Percentiles rank a stretch among this genome's conserved stretches.
These are phyloP conservation scores for Drosophila dives DNA, from an alignment of 2,888 invertebrate genomes.

Conservation along the genomic window DNA sequence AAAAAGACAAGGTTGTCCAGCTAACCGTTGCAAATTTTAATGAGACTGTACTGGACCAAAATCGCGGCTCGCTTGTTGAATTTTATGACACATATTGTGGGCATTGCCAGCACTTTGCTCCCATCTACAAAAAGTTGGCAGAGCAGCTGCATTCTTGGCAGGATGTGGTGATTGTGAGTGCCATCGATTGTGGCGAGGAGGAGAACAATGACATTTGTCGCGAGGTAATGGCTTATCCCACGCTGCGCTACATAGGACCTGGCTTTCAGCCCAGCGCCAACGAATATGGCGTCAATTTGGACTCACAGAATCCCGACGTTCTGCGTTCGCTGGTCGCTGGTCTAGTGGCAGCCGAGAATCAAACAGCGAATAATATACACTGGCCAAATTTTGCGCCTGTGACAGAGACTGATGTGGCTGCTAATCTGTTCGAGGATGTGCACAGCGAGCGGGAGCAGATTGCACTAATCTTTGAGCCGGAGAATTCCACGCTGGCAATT, in stretches of 20 bases:
- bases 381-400: constrained; percentile 89
- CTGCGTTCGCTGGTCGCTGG: constrained; percentile 82
- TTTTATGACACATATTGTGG: constrained; percentile 99
- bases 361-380: constrained; percentile 84
- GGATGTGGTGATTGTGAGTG: constrained; percentile 90
- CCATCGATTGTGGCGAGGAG: constrained; percentile 94
- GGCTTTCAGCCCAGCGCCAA: constrained; percentile 87
- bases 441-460: constrained; percentile 86
- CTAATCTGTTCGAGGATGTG: constrained; percentile 86
- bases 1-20: constrained; percentile 79
- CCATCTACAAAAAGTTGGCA: constrained; percentile 93
- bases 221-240: constrained; percentile 95
- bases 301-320: constrained; percentile 85
- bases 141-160: constrained; percentile 89
- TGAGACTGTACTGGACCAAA: constrained; percentile 87
- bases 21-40: constrained; percentile 90
- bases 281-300: constrained; percentile 88
- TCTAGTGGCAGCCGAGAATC: constrained; percentile 87
- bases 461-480: constrained; percentile 89
- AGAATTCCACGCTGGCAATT: constrained; percentile 86
- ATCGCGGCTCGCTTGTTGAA: constrained; percentile 91
- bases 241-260: constrained; percentile 92
- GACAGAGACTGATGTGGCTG: constrained; percentile 81
- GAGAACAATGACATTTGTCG: constrained; percentile 94
- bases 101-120: constrained; percentile 94